Evolutionary conservation across 1,140 invertebrate species (phyloP).

Genomic region (Tetragonula clypearis): DNA sequence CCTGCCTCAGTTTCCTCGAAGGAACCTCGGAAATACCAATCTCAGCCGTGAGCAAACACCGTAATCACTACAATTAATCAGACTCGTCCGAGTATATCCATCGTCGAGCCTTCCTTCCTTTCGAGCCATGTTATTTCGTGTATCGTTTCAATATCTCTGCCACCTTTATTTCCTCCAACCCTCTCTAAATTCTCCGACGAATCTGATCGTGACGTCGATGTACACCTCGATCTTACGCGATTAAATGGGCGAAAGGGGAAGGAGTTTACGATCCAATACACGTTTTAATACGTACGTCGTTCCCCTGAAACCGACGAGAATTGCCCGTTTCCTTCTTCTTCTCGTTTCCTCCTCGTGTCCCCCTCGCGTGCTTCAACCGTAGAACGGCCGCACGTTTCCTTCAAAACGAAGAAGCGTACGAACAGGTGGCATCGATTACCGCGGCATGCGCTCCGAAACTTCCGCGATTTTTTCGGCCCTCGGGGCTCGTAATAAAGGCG

Average conservation of each 20-base stretch:
- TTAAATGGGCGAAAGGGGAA: not conserved
- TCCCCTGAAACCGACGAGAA: conserved; percentile 1
- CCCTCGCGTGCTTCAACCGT: not conserved
- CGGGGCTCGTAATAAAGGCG: conserved; percentile 49
- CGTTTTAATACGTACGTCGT: conserved; percentile 10
- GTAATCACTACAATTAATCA: conserved; percentile 19
- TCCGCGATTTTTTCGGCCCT: conserved; percentile 62
- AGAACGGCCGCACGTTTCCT: conserved; percentile 38
- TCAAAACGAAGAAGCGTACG: conserved; percentile 49
- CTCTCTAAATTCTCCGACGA: not conserved
- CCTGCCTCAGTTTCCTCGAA: no score
- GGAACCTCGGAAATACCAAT: no score
- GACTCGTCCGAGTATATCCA: not conserved
- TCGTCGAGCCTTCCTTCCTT: not conserved
- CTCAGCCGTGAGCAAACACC: not conserved
- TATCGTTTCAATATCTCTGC: conserved; percentile 1
- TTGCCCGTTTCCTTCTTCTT: conserved; percentile 1
- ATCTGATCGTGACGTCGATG: no score
- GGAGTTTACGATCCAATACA: conserved; percentile 24
- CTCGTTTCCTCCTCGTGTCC: not conserved
- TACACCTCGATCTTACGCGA: conserved; percentile 15
- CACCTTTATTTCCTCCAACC: not conserved
- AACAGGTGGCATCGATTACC: conserved; percentile 70
- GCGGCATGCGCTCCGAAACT: conserved; percentile 65
- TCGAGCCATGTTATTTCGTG: not conserved